These are phyloP conservation scores for Hippocampus abdominalis DNA, from an alignment of 2,113 vertebrate genomes.

Conservation along the genomic window DNA sequence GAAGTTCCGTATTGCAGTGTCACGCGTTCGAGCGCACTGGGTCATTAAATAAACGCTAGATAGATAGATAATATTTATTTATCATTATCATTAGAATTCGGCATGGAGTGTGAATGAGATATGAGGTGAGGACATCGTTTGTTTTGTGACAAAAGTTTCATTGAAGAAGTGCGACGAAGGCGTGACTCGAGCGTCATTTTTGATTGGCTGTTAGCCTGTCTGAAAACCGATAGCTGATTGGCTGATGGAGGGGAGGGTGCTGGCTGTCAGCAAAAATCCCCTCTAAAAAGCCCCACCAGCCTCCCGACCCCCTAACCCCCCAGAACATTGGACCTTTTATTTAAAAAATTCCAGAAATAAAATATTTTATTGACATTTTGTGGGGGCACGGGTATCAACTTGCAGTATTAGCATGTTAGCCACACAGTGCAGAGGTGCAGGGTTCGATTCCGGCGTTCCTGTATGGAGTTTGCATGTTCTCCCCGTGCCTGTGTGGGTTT, in stretches of 20 bases:
- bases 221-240: not conserved
- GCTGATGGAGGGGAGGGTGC: not conserved
- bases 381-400: no score
- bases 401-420: no score
- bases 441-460: no score
- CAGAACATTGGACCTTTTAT: not conserved
- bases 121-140: not conserved
- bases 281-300: not conserved
- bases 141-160: not conserved
- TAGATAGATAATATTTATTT: not conserved
- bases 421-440: no score
- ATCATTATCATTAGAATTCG: not conserved
- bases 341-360: not conserved
- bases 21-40: not conserved
- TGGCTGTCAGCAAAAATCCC: no score
- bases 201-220: not conserved
- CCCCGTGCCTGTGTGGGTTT: no score
- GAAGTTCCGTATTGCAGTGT: slow-evolving; percentile 58
- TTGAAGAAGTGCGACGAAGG: not conserved
- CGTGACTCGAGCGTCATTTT: not conserved
- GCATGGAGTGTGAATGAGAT: not conserved
- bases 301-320: not conserved
- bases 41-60: not conserved
- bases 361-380: not conserved
- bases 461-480: no score